Evolutionary conservation across 2,888 invertebrate genomes (phyloP).

Genomic region (Pherbina coryleti): DNA sequence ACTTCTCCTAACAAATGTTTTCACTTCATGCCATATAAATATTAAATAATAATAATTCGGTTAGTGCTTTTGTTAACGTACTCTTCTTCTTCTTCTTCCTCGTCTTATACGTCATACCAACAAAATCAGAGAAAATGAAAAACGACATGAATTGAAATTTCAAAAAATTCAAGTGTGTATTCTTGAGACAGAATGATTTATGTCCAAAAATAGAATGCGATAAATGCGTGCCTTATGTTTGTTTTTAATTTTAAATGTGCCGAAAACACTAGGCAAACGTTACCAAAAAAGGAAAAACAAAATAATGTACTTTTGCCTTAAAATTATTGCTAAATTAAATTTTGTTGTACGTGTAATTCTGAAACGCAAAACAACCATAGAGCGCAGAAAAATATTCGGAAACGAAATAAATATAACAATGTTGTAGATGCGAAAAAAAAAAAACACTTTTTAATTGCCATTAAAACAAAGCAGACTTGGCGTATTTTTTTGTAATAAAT

Average conservation of each 20-base stretch:
- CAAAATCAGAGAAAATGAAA: background rate
- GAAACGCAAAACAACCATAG: background rate
- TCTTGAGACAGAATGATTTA: conserved; percentile 52
- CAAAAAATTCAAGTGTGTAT: conserved; percentile 35
- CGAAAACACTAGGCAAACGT: conserved; percentile 34
- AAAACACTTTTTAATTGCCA: too few relatives aligned
- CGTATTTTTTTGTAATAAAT: too few relatives aligned
- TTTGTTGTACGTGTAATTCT: background rate
- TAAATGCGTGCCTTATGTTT: conserved; percentile 53
- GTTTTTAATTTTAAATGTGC: conserved; percentile 33
- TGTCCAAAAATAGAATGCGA: conserved; percentile 58
- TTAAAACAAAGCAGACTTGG: too few relatives aligned
- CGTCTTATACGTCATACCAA: too few relatives aligned
- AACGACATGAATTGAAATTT: conserved; percentile 23
- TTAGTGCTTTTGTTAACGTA: too few relatives aligned
- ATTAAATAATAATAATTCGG: too few relatives aligned
- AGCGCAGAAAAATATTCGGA: background rate
- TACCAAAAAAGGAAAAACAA: conserved; percentile 50
- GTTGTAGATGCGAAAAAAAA: too few relatives aligned
- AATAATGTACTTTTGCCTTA: conserved; percentile 10
- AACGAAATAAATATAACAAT: too few relatives aligned
- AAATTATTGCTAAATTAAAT: conserved; percentile 8
- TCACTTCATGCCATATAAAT: too few relatives aligned
- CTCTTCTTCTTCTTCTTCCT: too few relatives aligned
- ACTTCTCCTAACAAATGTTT: too few relatives aligned